Evolutionary conservation across 2,113 vertebrate species (phyloP), one percentile per base, ranked within the genome.

Genomic region (Microtus pennsylvanicus): DNA sequence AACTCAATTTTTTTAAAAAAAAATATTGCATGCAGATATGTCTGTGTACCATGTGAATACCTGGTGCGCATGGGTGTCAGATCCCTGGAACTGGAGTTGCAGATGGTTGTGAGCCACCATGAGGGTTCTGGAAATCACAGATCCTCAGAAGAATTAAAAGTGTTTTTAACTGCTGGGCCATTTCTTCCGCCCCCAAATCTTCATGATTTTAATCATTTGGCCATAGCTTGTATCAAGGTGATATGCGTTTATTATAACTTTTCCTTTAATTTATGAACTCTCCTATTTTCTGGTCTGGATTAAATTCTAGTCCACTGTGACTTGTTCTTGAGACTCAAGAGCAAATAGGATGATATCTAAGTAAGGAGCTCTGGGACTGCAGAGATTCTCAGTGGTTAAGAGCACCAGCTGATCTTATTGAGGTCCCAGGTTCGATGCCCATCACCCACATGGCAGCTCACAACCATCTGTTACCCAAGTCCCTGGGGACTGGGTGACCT

Each of bases 241-340:
- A 7, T 69, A 95, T 93, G 77, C 93, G 91, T 97, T 93, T 4
- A 52, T 87, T 78, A 95, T 92, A 94, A 21, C 11, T 93, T 95
- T 76, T 63, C 42, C 91, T 50, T 92, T 75, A 93, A 95, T 76
- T 83, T 90, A 91, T 47, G 61, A 2, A 82, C 3, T 8, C 5
- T 82, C 19, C 75, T 16, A 14, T 85, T 96, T 94, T 52, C 26
- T 77, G 58, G 82, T 87, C 80, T 93, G 28, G 47, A 96, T 90
- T 96, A 95, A 89, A 91, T 47, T 67, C 61, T 67, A 67, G 45
- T 13, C 83, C 33, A 47, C 6, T 65, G 30, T 82, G 87, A 86
- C 55, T 86, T 78, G 38, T 50, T 88, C 63, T 88, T 91, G 63
- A 94, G 80, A 88, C 90, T 35, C 9, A 94, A 78, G 45, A 28